Conservation (phyloP, 2,888 invertebrate genomes). For the Chydorus sphaericus region DNA sequence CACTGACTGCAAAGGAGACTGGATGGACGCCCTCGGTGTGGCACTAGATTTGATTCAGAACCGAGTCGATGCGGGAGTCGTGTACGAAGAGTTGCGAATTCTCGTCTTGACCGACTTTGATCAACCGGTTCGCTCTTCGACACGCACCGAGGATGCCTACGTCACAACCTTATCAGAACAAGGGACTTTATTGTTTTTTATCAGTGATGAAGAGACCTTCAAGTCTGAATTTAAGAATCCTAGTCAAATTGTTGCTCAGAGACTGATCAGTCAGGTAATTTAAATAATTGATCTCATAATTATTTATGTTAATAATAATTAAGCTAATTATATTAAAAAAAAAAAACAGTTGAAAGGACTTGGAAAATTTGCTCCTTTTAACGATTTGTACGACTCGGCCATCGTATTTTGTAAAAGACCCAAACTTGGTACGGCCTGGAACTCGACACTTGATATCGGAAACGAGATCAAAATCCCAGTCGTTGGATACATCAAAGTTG, state of each 20-base stretch:
- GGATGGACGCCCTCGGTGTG: slow-evolving; percentile 46
- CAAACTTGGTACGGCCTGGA: slow-evolving; percentile 43
- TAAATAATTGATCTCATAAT: no score
- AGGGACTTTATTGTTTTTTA: not conserved
- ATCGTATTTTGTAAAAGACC: slow-evolving; percentile 39
- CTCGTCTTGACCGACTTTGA: not conserved
- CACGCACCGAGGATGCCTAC: not conserved
- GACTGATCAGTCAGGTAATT: no score
- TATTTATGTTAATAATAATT: no score
- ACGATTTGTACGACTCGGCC: slow-evolving; percentile 43
- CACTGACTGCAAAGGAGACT: slow-evolving; percentile 42
- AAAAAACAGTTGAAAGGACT: slow-evolving; percentile 23
- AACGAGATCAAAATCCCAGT: slow-evolving; percentile 43
- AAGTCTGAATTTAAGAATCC: no score
- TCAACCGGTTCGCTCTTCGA: slow-evolving; percentile 4
- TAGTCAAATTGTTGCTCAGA: no score
- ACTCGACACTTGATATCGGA: slow-evolving; percentile 41
- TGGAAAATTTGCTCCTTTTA: slow-evolving; percentile 36
- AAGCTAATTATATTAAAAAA: no score
- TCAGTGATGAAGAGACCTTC: no score
- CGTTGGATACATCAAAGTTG: slow-evolving; percentile 38
- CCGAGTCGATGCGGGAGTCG: slow-evolving; percentile 23
- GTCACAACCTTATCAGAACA: not conserved
- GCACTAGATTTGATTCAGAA: slow-evolving; percentile 38
- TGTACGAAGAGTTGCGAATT: not conserved